Conservation (phyloP, 2,113 vertebrate genomes). For the Athene noctua region DNA sequence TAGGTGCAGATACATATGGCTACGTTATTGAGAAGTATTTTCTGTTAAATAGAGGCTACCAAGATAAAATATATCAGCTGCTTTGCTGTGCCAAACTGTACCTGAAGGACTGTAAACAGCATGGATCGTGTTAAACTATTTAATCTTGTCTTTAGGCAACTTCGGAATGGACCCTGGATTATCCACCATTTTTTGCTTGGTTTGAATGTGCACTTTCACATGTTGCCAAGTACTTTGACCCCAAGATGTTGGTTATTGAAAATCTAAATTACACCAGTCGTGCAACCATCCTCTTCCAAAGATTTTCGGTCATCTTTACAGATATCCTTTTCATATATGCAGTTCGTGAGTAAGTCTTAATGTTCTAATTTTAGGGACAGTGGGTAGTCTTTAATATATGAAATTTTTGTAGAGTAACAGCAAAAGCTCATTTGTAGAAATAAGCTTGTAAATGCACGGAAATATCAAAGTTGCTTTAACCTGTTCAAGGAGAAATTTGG, state of each 20-base stretch:
- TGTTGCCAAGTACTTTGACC: conserved; percentile 83
- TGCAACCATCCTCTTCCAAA: conserved; percentile 85
- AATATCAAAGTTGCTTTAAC: background rate
- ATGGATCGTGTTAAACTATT: background rate
- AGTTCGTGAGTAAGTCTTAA: conserved; percentile 85
- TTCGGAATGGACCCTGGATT: conserved; percentile 95
- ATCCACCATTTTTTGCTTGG: conserved; percentile 96
- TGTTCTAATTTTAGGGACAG: background rate
- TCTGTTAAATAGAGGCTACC: background rate
- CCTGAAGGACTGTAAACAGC: background rate
- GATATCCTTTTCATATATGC: conserved; percentile 87
- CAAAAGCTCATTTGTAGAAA: background rate
- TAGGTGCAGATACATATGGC: background rate
- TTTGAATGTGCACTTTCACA: conserved; percentile 87
- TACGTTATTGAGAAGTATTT: background rate
- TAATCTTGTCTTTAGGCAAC: conserved; percentile 76
- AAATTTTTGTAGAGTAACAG: background rate
- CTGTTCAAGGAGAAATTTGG: background rate
- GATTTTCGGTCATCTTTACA: conserved; percentile 87
- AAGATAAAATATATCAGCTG: background rate
- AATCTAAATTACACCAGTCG: conserved; percentile 85
- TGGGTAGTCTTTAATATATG: background rate
- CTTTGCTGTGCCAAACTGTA: background rate
- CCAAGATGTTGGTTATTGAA: conserved; percentile 84
- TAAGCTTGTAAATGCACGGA: background rate